A percentile compares a stretch with the other conserved stretches of the same genome.
Conservation (phyloP, 2,797 vertebrate genomes). For the Semotilus atromaculatus region DNA sequence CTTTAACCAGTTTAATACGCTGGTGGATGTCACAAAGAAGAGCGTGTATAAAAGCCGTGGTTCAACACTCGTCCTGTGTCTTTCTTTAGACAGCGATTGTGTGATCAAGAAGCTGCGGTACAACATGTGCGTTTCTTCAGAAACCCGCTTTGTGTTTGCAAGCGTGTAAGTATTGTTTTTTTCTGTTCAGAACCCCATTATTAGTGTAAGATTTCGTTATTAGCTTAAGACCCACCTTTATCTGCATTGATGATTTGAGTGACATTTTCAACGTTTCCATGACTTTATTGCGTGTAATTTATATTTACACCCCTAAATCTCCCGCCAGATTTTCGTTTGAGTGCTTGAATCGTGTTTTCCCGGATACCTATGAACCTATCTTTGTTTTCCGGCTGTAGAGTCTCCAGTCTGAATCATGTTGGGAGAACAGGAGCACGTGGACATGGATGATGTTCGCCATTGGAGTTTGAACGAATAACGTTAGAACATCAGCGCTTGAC, state of each 20-base stretch:
- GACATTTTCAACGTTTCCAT: fast-evolving
- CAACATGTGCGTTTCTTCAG: fast-evolving
- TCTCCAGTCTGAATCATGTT: not conserved
- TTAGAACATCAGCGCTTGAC: too few species aligned
- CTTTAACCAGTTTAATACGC: not conserved
- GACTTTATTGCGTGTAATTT: not conserved
- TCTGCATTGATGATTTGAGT: not conserved
- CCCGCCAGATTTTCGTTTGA: not conserved
- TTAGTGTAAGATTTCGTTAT: not conserved
- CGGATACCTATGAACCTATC: too few species aligned
- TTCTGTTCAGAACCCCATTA: fast-evolving
- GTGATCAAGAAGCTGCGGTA: fast-evolving
- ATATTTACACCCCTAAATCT: too few species aligned
- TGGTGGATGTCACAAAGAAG: slow-evolving; percentile 4
- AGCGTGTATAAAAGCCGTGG: not conserved
- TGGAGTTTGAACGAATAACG: too few species aligned
- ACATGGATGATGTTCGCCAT: not conserved
- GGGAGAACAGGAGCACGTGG: not conserved
- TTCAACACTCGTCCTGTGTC: fast-evolving
- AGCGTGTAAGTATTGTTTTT: slow-evolving; percentile 1
- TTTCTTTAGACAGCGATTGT: not conserved
- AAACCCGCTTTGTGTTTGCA: not conserved
- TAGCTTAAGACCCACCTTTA: fast-evolving
- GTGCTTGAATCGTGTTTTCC: not conserved
- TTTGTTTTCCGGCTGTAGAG: not conserved